Evolutionary conservation across 2,113 vertebrate species (phyloP), one percentile per base, ranked within the genome.

Genomic region (Anguilla japonica): DNA sequence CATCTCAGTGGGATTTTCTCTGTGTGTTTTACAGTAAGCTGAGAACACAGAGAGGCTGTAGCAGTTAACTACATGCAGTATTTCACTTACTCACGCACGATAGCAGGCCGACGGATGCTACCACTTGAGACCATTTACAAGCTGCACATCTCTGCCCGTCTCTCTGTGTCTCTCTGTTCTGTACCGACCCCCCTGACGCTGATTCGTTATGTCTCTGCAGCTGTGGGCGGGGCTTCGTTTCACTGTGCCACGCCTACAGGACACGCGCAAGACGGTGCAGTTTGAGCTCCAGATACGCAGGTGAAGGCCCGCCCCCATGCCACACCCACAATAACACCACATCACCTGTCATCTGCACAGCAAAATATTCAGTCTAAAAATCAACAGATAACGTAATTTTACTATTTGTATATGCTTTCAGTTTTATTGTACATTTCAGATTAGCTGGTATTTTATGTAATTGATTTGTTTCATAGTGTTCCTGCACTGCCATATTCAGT

Each of bases 261-360:
- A 97, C 92, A 93, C 95, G 0, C 95, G 96, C 91, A 94, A 94
- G 89, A 96, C 92, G 0, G 95, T 98, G 85, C 97, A 98, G 92
- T 98, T 98, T 90, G 97, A 98, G 82, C 92, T 97, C 63, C 97
- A 98, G 95, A 97, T 98, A 71, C 96, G 96, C 93, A 97, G 97
- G 97, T 98, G 91, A 20, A 83, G 41, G 46, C 5, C 3, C 40
- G 16, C 34, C 63, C 9, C 82, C 53, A 13, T 79, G n/a, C 39
- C 50, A 2, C 75, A n/a, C 75, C 26, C 22, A 41, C 34, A 8
- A 9, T 14, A 93, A 53, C 43, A 46, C 43, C 43, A 1, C 43
- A 46, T 46, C 53, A 2, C 29, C 43, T 75, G 1, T 29, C n/a
- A n/a, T 79, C 39, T 11, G 50, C 50, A 53, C 7, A 14, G 50